These are phyloP conservation scores for Bubo blakistoni DNA, from an alignment of 2,113 vertebrate genomes.

Conservation along the genomic window DNA sequence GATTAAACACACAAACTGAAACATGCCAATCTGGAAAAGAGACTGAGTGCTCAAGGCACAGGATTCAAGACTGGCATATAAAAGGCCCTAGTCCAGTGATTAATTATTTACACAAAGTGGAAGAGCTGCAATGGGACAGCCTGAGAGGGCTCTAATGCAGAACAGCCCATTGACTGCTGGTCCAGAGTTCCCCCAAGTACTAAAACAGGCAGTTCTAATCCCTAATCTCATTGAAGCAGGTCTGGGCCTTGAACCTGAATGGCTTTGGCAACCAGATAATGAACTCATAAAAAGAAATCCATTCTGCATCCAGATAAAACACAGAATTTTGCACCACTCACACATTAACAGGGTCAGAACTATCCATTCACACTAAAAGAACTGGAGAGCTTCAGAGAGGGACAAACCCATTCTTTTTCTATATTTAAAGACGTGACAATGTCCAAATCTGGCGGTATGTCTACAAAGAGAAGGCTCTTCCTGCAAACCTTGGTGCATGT, in stretches of 20 bases:
- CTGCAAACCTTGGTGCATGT: neutral
- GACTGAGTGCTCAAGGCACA: neutral
- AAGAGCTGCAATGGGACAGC: neutral
- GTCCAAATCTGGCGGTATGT: neutral
- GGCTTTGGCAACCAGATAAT: neutral
- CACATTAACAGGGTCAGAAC: neutral
- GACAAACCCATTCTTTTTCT: neutral
- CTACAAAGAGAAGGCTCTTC: neutral
- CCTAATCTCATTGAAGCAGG: neutral
- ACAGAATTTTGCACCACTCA: neutral
- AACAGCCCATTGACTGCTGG: neutral
- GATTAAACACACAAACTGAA: neutral
- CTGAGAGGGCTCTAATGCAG: neutral
- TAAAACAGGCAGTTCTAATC: neutral
- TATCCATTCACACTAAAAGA: neutral
- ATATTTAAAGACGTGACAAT: neutral
- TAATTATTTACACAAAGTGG: neutral
- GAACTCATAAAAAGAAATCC: neutral
- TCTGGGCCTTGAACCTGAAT: neutral
- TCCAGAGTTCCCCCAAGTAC: neutral
- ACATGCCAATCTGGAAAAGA: neutral
- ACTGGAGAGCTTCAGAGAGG: neutral
- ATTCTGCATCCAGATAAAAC: neutral
- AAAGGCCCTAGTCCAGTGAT: neutral
- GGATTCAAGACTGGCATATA: neutral